Percentiles rank a stretch among this genome's conserved stretches.
phyloP scores from a whole-genome alignment of 2,797 vertebrate species.

The Taeniopygia guttata region DNA sequence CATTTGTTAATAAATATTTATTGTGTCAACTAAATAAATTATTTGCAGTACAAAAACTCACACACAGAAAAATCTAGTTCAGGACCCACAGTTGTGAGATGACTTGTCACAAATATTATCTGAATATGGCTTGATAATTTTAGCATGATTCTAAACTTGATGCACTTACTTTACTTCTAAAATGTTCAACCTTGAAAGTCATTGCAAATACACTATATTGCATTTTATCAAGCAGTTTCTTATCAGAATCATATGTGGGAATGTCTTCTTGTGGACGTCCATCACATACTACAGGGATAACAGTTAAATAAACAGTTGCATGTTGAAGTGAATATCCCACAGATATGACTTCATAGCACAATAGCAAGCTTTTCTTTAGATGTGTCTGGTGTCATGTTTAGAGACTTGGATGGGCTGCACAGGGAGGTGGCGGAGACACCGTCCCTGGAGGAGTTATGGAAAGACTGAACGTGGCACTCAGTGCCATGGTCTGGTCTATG shows the following conservation, averaged over 20 bases:
- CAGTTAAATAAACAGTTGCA: neutral
- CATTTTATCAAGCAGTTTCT: neutral
- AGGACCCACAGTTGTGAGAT: neutral
- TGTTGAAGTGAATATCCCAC: neutral
- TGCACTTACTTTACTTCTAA: neutral
- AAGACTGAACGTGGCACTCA: neutral
- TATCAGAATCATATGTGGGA: neutral
- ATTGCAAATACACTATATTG: neutral
- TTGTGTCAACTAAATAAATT: neutral
- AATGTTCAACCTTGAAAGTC: neutral
- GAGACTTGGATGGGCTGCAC: neutral
- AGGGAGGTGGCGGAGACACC: neutral
- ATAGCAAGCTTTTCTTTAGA: neutral
- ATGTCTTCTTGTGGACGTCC: neutral
- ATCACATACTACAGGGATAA: neutral
- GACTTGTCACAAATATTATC: neutral
- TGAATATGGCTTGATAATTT: neutral
- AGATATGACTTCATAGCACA: neutral
- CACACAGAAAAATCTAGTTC: neutral
- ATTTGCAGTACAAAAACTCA: neutral
- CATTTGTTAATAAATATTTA: neutral
- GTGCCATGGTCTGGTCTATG: neutral
- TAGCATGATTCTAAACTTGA: neutral
- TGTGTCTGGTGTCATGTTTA: neutral
- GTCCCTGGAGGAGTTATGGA: neutral